A percentile compares a stretch with the other conserved stretches of the same genome.
phyloP scores from a whole-genome alignment of 2,113 vertebrate genomes.

The Sakesphorus luctuosus region DNA sequence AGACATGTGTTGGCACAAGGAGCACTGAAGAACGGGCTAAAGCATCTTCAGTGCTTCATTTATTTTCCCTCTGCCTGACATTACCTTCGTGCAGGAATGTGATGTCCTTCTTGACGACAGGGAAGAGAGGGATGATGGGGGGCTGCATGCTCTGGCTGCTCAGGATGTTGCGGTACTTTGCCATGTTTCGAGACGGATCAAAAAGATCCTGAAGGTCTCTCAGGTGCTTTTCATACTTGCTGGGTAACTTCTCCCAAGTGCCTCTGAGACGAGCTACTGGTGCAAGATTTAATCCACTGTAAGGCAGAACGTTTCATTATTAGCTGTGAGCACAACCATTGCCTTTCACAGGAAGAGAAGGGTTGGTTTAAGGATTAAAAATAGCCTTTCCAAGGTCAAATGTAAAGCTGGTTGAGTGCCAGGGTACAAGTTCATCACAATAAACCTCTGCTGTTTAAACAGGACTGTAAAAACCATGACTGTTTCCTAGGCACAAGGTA shows the following conservation, averaged over 20 bases:
- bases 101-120: constrained; percentile 98
- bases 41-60: not conserved
- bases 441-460: not conserved
- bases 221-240: constrained; percentile 96
- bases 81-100: constrained; percentile 98
- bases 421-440: not conserved
- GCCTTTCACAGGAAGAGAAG: not conserved
- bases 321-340: accelerated
- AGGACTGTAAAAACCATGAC: not conserved
- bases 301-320: not conserved
- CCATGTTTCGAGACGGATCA: constrained; percentile 97
- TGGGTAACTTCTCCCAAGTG: constrained; percentile 96
- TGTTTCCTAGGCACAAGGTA: not conserved
- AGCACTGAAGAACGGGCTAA: not conserved
- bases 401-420: not conserved
- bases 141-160: constrained; percentile 98
- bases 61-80: not conserved
- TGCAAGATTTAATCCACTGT: constrained; percentile 92
- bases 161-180: constrained; percentile 95
- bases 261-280: constrained; percentile 90
- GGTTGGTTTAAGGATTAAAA: not conserved
- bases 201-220: constrained; percentile 96
- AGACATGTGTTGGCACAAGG: not conserved
- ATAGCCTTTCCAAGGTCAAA: not conserved
- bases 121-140: constrained; percentile 96